Evolutionary conservation across 2,888 invertebrate species (phyloP).

Genomic region (Megastigmus dorsalis): DNA sequence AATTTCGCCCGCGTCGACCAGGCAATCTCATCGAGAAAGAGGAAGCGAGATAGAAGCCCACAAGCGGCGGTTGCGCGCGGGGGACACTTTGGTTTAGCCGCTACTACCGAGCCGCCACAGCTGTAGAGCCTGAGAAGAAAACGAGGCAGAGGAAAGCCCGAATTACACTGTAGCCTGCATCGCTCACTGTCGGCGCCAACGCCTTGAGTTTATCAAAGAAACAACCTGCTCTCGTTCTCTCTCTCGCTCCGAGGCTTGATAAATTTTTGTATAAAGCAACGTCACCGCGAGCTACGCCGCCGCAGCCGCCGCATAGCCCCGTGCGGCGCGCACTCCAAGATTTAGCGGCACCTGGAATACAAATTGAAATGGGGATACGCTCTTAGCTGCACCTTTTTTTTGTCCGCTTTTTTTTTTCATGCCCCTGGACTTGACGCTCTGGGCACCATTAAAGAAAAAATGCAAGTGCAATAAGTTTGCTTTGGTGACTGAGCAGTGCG

Average conservation of each 20-base stretch:
- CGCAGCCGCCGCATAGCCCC: no score
- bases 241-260: conserved; percentile 32
- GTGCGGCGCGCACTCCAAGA: no score
- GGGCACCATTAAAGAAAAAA: no score
- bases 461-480: no score
- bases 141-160: conserved; percentile 52
- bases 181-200: conserved; percentile 62
- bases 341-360: conserved; percentile 10
- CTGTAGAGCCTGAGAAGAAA: no score
- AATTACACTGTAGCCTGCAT: conserved; percentile 62
- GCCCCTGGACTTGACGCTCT: no score
- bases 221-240: conserved; percentile 23
- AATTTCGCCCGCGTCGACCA: conserved; percentile 55
- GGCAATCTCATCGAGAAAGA: conserved; percentile 56
- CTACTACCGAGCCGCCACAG: no score
- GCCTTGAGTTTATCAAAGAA: conserved; percentile 59
- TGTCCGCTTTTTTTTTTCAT: neutral
- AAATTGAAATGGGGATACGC: conserved; percentile 21
- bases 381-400: neutral
- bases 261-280: conserved; percentile 43
- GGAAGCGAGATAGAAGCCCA: neutral
- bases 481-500: no score
- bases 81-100: conserved; percentile 52
- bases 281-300: neutral
- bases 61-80: no score